A percentile compares a stretch with the other conserved stretches of the same genome.
These are phyloP conservation scores for Rana temporaria DNA, from an alignment of 2,113 vertebrate genomes.

Conservation along the genomic window DNA sequence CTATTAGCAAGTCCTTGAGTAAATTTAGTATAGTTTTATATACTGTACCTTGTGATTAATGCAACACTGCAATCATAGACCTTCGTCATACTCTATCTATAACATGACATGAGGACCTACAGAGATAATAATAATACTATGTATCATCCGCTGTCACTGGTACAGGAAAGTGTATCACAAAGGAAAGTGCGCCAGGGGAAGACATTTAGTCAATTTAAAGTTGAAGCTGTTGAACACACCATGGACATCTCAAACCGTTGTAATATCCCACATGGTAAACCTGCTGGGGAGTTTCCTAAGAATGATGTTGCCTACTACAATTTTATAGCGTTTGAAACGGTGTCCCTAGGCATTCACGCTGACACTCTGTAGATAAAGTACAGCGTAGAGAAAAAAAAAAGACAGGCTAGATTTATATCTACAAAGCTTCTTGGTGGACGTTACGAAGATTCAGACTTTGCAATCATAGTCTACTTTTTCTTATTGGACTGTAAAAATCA, in stretches of 20 bases:
- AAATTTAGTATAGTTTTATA: too few relatives aligned
- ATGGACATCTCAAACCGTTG: constrained; percentile 6
- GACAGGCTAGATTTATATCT: not conserved
- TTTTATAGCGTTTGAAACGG: constrained; percentile 7
- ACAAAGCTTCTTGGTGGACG: not conserved
- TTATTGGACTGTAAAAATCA: not conserved
- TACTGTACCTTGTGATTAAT: too few relatives aligned
- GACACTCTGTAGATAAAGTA: constrained; percentile 26
- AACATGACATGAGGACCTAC: not conserved
- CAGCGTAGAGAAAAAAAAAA: constrained; percentile 1
- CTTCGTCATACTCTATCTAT: too few relatives aligned
- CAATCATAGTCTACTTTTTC: not conserved
- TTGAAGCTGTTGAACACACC: constrained; percentile 20
- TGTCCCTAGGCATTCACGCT: constrained; percentile 24
- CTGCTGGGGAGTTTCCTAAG: constrained; percentile 11
- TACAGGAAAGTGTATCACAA: not conserved
- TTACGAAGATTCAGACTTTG: not conserved
- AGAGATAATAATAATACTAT: not conserved
- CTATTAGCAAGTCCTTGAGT: too few relatives aligned
- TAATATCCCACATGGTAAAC: constrained; percentile 14
- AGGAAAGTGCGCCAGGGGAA: not conserved
- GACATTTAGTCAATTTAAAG: constrained; percentile 18
- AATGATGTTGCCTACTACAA: constrained; percentile 34
- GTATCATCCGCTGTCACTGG: not conserved
- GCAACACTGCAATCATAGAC: too few relatives aligned